Evolutionary conservation across 2,113 vertebrate genomes (phyloP).

Genomic region (Ailurus styani): DNA sequence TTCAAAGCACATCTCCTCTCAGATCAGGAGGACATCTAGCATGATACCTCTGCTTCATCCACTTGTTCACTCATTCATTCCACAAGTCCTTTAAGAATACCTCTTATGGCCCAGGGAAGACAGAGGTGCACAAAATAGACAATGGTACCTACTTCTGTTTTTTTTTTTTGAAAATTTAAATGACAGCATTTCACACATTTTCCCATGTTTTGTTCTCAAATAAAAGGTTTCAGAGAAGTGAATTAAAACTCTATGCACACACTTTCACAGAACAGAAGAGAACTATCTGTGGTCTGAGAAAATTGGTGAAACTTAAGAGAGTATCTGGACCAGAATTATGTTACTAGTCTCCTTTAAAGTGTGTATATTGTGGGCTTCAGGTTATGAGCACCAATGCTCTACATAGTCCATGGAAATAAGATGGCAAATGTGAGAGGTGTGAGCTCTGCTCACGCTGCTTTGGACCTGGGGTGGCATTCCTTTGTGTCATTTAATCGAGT

Average conservation of each 20-base stretch:
- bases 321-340: background rate
- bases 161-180: background rate
- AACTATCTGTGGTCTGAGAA: background rate
- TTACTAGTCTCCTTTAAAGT: background rate
- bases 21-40: background rate
- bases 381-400: background rate
- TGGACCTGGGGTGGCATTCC: no score
- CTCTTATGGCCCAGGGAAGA: background rate
- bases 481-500: background rate
- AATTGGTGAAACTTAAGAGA: background rate
- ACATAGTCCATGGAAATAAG: background rate
- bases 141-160: background rate
- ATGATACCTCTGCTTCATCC: background rate
- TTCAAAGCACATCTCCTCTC: background rate
- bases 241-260: background rate
- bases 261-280: background rate
- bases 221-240: background rate
- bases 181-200: background rate
- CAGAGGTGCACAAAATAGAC: background rate
- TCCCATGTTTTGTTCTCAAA: background rate
- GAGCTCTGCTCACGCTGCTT: background rate
- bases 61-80: background rate
- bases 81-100: background rate
- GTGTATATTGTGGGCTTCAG: background rate
- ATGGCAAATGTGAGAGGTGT: no score